Evolutionary conservation across 2,113 vertebrate species (phyloP), one percentile per base, ranked within the genome.

Genomic region (Microcebus griseorufus): DNA sequence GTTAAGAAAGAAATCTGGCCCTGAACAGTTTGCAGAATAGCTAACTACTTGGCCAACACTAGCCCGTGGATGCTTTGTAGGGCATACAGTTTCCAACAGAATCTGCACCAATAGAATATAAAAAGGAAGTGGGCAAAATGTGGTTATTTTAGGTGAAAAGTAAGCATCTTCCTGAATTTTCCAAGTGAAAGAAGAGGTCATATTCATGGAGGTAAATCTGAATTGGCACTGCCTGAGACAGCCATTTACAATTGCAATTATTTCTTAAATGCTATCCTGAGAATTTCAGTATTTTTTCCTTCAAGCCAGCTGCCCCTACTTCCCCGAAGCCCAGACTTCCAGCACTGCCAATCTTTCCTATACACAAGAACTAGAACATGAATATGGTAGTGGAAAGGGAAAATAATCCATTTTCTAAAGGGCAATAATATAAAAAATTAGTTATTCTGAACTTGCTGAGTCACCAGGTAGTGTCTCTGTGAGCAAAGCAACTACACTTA

Each of bases 101-200:
- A 37, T 58, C 32, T 72, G 45, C n/a, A 27, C 84, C 39, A 34
- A 7, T 25, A 42, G 75, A 67, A 18, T 64, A 12, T 6, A 67
- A 65, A 83, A 80, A 67, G 48, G 8, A 90, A 67, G 9, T n/a
- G 8, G 60, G 32, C 25, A 88, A 94, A 60, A 70, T 53, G 27
- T 9, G 8, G 14, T 14, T 76, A 69, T 80, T 70, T 83, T 13
- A 79, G 55, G 60, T 76, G 14, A 39, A 96, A 88, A 60, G 22
- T 62, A 89, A 73, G 23, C 18, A 27, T 42, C 48, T 90, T 90
- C 70, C 60, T 88, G 29, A 94, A 65, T 94, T 92, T 95, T 81
- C 51, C 37, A 89, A 39, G 29, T 72, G 78, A 94, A 81, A 51
- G 20, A 27, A 62, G 48, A 12, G 45, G 25, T 64, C 48, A 78